A percentile compares a stretch with the other conserved stretches of the same genome.
Conservation (phyloP, 2,113 vertebrate genomes). For the Struthio camelus region DNA sequence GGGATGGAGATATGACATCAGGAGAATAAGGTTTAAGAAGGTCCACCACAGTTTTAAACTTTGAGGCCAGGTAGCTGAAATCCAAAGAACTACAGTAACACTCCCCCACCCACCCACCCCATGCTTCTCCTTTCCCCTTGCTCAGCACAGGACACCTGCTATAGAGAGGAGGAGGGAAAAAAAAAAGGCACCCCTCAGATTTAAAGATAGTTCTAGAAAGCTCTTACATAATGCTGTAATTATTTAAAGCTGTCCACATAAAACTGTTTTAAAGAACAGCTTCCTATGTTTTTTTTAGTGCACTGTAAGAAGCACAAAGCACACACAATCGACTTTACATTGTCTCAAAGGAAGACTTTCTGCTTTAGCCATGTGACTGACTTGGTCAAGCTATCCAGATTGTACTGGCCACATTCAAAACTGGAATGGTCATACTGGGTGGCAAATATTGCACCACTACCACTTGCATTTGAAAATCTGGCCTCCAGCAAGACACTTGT, state of each 20-base stretch:
- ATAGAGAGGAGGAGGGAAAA: neutral
- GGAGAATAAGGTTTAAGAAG: neutral
- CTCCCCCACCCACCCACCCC: neutral
- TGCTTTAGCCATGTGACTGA: neutral
- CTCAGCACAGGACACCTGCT: neutral
- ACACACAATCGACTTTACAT: neutral
- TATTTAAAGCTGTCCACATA: neutral
- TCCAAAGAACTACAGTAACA: neutral
- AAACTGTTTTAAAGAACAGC: neutral
- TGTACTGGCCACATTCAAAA: neutral
- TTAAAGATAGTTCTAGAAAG: neutral
- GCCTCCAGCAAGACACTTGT: neutral
- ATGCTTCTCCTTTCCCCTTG: neutral
- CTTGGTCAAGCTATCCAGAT: neutral
- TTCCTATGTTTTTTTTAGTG: neutral
- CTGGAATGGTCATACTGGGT: neutral
- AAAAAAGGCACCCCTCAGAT: neutral
- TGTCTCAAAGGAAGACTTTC: neutral
- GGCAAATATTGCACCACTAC: neutral
- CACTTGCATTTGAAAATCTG: neutral
- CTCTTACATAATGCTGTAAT: neutral
- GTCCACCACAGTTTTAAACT: neutral
- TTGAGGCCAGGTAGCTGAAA: neutral
- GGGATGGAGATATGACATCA: neutral
- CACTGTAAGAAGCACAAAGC: neutral